Conservation (phyloP, 2,113 vertebrate species). For the Ellobius talpinus region DNA sequence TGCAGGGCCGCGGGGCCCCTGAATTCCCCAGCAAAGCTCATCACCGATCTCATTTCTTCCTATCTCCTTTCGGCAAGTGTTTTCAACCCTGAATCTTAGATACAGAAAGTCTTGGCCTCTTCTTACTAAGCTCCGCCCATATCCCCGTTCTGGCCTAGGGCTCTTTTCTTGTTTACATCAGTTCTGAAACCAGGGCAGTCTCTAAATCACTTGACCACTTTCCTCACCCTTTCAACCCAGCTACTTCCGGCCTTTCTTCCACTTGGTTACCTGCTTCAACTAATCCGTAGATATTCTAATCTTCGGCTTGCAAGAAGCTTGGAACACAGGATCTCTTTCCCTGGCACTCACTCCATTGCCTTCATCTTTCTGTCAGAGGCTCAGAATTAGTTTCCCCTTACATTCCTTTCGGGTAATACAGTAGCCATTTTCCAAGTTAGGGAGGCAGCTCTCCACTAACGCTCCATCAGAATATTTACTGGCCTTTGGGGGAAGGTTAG, state of each 20-base stretch:
- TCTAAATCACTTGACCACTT: not conserved
- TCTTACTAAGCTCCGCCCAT: not conserved
- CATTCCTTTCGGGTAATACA: not conserved
- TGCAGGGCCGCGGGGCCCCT: not conserved
- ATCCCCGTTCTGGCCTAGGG: not conserved
- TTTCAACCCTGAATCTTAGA: not conserved
- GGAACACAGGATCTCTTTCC: not conserved
- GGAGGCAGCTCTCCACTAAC: not conserved
- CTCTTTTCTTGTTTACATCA: not conserved
- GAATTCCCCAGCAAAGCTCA: not conserved
- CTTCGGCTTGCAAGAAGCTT: not conserved
- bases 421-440: not conserved
- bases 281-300: not conserved
- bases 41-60: not conserved
- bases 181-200: not conserved
- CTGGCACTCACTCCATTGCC: not conserved
- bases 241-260: slow-evolving; percentile 13
- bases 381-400: slow-evolving; percentile 1
- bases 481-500: not conserved
- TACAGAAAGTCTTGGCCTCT: not conserved
- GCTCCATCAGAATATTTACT: not conserved
- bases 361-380: not conserved
- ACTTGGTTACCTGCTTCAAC: not conserved
- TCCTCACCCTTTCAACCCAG: slow-evolving; percentile 8
- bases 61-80: not conserved